These are phyloP conservation scores for Monopterus albus DNA, from an alignment of 2,113 vertebrate species.

Conservation along the genomic window DNA sequence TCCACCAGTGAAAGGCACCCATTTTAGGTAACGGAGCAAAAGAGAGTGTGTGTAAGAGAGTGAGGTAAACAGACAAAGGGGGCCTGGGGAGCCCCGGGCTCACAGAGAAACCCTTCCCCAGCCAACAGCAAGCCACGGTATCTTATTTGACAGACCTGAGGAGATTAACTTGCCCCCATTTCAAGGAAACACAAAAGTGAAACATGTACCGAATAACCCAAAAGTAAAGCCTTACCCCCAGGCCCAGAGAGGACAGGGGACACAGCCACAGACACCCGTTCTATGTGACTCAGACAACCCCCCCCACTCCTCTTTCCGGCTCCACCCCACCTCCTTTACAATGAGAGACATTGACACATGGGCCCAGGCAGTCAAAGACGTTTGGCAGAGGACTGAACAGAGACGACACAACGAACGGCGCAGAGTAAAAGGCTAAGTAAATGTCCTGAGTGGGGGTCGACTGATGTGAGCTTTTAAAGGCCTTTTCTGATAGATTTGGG, in stretches of 20 bases:
- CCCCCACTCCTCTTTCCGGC: conserved; percentile 3
- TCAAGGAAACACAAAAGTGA: conserved; percentile 76
- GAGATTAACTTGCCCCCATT: conserved; percentile 81
- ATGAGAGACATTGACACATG: conserved; percentile 39
- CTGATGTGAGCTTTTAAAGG: not conserved
- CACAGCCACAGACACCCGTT: conserved; percentile 61
- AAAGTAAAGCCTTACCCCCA: conserved; percentile 70
- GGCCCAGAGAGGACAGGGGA: conserved; percentile 50
- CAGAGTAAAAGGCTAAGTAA: conserved; percentile 23
- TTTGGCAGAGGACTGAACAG: conserved; percentile 33
- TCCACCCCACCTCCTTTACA: conserved; percentile 32
- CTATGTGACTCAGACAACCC: conserved; percentile 62
- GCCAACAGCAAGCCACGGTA: conserved; percentile 51
- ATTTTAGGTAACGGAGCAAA: conserved; percentile 14
- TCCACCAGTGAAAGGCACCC: conserved; percentile 31
- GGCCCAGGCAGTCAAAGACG: conserved; percentile 39
- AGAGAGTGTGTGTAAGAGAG: conserved; percentile 30
- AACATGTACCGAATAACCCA: conserved; percentile 74
- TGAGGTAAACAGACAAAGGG: conserved; percentile 60
- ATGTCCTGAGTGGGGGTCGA: conserved; percentile 28
- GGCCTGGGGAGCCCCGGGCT: conserved; percentile 47
- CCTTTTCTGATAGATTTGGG: not conserved
- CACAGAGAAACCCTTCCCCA: conserved; percentile 50
- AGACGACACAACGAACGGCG: conserved; percentile 29
- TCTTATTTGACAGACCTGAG: conserved; percentile 77